Evolutionary conservation across 2,113 vertebrate genomes (phyloP).

Genomic region (Xerus inauris): DNA sequence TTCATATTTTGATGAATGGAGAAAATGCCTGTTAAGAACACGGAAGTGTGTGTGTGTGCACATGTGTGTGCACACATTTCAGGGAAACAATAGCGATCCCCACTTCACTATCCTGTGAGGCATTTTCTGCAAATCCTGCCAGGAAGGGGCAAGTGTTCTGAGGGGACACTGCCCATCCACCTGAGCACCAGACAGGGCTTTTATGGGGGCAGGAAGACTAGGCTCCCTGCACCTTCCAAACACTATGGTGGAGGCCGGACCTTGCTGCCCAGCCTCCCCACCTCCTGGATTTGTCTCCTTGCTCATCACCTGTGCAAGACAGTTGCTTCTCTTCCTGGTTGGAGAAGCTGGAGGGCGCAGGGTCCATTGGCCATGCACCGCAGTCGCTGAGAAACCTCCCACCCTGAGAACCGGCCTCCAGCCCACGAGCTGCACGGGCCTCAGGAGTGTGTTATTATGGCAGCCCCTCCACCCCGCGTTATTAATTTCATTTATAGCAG

Average conservation of each 20-base stretch:
- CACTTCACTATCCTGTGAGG: rapidly evolving
- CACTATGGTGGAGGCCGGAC: rapidly evolving
- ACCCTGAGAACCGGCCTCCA: background rate
- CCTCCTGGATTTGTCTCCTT: background rate
- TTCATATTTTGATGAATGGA: slow-evolving; percentile 11
- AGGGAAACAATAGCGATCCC: background rate
- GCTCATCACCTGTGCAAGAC: background rate
- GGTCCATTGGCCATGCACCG: rapidly evolving
- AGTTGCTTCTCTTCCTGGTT: background rate
- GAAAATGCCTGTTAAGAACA: background rate
- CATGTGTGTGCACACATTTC: background rate
- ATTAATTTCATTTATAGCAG: slow-evolving; percentile 74
- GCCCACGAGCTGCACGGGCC: background rate
- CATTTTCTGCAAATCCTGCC: rapidly evolving
- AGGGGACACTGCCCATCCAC: rapidly evolving
- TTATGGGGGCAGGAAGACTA: rapidly evolving
- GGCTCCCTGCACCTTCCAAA: background rate
- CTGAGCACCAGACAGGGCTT: rapidly evolving
- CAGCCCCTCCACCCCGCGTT: background rate
- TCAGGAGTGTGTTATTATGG: background rate
- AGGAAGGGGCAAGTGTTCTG: no score
- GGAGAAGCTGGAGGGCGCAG: background rate
- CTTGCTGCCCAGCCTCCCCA: no score
- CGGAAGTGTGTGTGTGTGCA: rapidly evolving
- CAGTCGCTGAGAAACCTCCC: rapidly evolving